Percentiles rank a stretch among this genome's conserved stretches.
These are phyloP conservation scores for Peromyscus californicus DNA, from an alignment of 2,113 vertebrate genomes.

Conservation along the genomic window DNA sequence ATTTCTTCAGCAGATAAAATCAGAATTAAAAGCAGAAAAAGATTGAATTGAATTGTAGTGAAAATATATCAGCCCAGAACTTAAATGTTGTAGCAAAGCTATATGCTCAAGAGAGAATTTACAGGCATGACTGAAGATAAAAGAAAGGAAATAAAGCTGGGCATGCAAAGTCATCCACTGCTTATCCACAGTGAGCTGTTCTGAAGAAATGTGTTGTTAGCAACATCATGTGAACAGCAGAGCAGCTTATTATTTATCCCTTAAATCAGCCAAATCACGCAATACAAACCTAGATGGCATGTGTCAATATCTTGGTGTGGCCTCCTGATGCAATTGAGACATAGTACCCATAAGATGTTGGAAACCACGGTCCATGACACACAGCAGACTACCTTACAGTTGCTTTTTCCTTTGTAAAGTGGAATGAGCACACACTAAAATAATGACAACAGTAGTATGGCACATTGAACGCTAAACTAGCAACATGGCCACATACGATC, in stretches of 20 bases:
- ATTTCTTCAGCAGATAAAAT: slow-evolving; percentile 40
- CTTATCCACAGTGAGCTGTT: background rate
- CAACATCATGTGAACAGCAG: background rate
- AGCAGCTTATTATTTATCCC: background rate
- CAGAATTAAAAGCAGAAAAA: background rate
- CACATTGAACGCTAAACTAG: background rate
- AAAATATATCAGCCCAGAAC: slow-evolving; percentile 27
- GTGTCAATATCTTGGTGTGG: background rate
- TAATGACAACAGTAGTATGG: background rate
- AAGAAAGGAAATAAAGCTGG: background rate
- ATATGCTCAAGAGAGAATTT: background rate
- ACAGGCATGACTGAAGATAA: background rate
- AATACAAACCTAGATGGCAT: background rate
- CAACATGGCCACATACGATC: background rate
- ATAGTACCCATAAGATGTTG: background rate
- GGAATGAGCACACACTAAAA: background rate
- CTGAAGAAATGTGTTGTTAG: background rate
- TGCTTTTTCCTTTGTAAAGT: background rate
- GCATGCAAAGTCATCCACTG: background rate
- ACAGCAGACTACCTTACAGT: background rate
- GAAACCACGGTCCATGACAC: background rate
- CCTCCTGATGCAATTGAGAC: background rate
- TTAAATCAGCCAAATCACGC: background rate
- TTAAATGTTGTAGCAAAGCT: background rate
- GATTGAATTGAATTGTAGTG: slow-evolving; percentile 24